Conservation (phyloP, 1,140 invertebrate genomes). For the Triops cancriformis region DNA sequence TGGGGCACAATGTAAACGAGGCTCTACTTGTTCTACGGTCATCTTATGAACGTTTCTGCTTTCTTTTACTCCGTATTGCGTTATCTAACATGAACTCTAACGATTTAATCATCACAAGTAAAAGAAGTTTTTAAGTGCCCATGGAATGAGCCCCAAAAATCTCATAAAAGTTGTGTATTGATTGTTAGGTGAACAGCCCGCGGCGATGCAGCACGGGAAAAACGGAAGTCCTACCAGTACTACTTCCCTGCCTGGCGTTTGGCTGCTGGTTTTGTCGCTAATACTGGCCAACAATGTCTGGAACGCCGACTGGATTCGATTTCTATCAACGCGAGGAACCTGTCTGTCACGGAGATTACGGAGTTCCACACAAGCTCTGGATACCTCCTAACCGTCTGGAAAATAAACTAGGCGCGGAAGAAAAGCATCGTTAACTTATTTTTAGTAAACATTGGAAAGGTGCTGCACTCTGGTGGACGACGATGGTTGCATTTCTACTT, state of each 20-base stretch:
- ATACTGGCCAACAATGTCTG: not conserved
- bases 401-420: not conserved
- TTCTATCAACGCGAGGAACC: not conserved
- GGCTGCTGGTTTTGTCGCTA: not conserved
- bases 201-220: conserved; percentile 27
- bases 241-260: not conserved
- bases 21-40: too few species aligned
- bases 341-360: conserved; percentile 9
- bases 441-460: not conserved
- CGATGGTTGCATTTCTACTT: too few species aligned
- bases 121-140: not conserved
- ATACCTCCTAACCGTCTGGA: not conserved
- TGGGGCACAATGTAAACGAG: too few species aligned
- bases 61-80: not conserved
- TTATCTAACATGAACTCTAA: not conserved
- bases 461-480: too few species aligned
- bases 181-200: conserved; percentile 24
- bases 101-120: not conserved
- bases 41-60: not conserved
- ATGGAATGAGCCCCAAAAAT: not conserved
- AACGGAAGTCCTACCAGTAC: conserved; percentile 7
- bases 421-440: not conserved
- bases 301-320: not conserved
- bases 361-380: not conserved
- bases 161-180: not conserved